phyloP scores from a whole-genome alignment of 2,113 vertebrate species.

The Pontoporia blainvillei region DNA sequence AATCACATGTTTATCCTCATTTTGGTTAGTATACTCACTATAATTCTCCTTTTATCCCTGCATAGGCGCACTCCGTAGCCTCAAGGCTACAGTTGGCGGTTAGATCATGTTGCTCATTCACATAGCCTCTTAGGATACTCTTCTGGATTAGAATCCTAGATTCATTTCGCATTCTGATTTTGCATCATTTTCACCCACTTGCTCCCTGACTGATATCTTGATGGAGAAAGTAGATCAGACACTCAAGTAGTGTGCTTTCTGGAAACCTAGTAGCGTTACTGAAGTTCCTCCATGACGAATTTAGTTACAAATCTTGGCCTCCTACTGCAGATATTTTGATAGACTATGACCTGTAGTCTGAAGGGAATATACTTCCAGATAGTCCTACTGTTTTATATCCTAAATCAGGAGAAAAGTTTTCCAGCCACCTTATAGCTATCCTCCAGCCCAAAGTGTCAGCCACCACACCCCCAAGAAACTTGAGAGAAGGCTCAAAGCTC shows the following conservation, averaged over 20 bases:
- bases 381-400: not conserved
- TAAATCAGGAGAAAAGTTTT: not conserved
- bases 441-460: not conserved
- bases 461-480: not conserved
- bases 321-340: not conserved
- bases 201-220: not conserved
- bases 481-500: not conserved
- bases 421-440: not conserved
- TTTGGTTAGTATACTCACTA: not conserved
- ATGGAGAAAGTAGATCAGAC: not conserved
- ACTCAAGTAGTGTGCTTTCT: not conserved
- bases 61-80: not conserved
- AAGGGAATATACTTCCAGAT: not conserved
- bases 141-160: not conserved
- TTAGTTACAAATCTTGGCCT: not conserved
- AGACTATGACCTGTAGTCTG: not conserved
- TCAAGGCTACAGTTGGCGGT: not conserved
- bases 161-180: not conserved
- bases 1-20: not conserved
- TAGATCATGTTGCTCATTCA: not conserved
- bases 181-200: not conserved
- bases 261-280: not conserved
- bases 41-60: not conserved
- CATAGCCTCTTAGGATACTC: not conserved
- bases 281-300: not conserved